phyloP scores from a whole-genome alignment of 1,140 invertebrate species.

The Sitodiplosis mosellana region DNA sequence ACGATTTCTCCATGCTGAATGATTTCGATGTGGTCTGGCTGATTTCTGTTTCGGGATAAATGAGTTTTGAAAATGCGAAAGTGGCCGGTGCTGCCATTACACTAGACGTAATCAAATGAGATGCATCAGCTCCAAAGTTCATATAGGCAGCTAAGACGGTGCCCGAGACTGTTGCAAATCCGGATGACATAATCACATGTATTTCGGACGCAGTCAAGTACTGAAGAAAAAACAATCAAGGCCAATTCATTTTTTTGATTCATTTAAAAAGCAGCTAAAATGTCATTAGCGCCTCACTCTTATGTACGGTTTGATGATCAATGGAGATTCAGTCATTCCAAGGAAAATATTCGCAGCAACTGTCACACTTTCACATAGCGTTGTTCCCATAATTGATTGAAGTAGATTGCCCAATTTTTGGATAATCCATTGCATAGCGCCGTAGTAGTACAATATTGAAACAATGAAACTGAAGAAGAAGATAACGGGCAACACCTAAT shows the following conservation, averaged over 20 bases:
- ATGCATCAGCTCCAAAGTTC: constrained; percentile 65
- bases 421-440: constrained; percentile 73
- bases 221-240: constrained; percentile 7
- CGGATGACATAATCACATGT: constrained; percentile 81
- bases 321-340: constrained; percentile 75
- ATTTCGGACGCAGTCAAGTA: constrained; percentile 76
- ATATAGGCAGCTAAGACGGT: constrained; percentile 85
- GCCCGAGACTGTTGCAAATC: constrained; percentile 87
- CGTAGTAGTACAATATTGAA: constrained; percentile 72
- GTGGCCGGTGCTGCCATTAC: constrained; percentile 91
- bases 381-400: constrained; percentile 58
- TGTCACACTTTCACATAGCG: constrained; percentile 79
- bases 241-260: neutral
- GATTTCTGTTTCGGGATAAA: constrained; percentile 75
- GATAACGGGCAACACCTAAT: constrained; percentile 64
- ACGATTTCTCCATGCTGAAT: constrained; percentile 42
- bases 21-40: constrained; percentile 49
- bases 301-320: constrained; percentile 77
- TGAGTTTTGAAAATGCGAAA: constrained; percentile 71
- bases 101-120: constrained; percentile 71
- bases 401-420: constrained; percentile 62
- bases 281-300: constrained; percentile 7
- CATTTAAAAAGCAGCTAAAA: no score
- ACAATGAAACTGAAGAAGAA: constrained; percentile 83
- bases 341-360: constrained; percentile 82